These are phyloP conservation scores for Clarias macrocephalus DNA, from an alignment of 2,113 vertebrate species.

Conservation along the genomic window DNA sequence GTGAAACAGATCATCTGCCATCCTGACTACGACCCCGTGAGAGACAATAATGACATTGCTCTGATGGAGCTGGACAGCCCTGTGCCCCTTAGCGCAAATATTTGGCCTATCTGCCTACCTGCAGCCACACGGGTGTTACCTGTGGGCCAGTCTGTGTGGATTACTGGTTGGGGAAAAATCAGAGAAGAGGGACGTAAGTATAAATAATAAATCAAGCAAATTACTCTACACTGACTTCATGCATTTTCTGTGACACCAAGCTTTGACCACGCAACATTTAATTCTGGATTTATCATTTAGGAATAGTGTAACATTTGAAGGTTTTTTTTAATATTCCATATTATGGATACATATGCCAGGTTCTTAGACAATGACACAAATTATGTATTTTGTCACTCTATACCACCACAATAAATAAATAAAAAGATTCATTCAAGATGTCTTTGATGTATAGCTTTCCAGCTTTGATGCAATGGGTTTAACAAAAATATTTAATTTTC, in stretches of 20 bases:
- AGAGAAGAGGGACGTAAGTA: constrained; percentile 77
- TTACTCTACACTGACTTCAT: neutral
- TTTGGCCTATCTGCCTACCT: constrained; percentile 88
- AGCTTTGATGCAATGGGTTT: no score
- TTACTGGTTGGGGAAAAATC: constrained; percentile 90
- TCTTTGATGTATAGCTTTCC: no score
- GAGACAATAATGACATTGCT: constrained; percentile 85
- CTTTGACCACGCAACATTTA: neutral
- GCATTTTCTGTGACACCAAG: no score
- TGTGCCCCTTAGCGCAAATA: constrained; percentile 63
- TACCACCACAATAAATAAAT: no score
- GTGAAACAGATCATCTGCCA: constrained; percentile 80
- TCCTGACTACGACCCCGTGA: constrained; percentile 75
- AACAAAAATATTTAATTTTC: no score
- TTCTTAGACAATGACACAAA: no score
- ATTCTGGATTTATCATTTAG: neutral
- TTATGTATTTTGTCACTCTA: no score
- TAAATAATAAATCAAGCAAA: neutral
- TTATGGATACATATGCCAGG: neutral
- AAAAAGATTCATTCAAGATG: no score
- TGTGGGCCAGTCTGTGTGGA: constrained; percentile 78
- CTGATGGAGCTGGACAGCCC: constrained; percentile 83
- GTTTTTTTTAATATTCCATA: neutral
- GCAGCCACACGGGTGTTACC: constrained; percentile 76
- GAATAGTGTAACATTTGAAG: neutral